Conservation (phyloP, 1,140 invertebrate genomes). For the Aphelinus certus region DNA sequence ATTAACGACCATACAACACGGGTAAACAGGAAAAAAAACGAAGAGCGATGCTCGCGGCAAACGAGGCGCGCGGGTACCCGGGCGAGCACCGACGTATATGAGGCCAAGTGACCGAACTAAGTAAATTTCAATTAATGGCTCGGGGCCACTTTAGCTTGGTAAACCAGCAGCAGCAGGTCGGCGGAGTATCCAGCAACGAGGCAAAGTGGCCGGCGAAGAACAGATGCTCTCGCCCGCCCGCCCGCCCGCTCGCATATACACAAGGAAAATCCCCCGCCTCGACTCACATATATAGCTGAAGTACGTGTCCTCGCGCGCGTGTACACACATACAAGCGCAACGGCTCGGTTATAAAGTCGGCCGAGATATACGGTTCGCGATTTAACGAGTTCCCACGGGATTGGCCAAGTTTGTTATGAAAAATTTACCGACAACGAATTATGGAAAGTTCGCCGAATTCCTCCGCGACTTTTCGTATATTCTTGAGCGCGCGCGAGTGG, state of each 20-base stretch:
- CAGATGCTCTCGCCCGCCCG: constrained; percentile 28
- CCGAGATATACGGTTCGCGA: not conserved
- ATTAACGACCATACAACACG: not conserved
- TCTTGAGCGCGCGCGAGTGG: too few relatives aligned
- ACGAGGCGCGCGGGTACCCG: not conserved
- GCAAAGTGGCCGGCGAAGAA: constrained; percentile 16
- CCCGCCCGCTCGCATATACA: not conserved
- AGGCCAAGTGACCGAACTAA: constrained; percentile 10
- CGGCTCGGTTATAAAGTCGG: not conserved
- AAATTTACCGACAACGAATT: not conserved
- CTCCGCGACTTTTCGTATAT: too few relatives aligned
- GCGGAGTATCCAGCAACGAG: constrained; percentile 4
- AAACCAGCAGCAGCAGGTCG: not conserved
- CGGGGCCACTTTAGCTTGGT: constrained; percentile 18
- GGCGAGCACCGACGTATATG: too few relatives aligned
- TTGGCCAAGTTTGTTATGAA: constrained; percentile 27
- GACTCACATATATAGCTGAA: not conserved
- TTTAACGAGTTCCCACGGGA: constrained; percentile 13
- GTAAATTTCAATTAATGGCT: constrained; percentile 42
- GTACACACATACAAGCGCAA: too few relatives aligned
- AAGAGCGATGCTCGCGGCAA: not conserved
- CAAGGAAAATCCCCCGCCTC: constrained; percentile 20
- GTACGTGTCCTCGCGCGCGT: too few relatives aligned
- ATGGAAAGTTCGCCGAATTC: too few relatives aligned
- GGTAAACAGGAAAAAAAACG: not conserved